Conservation (phyloP, 1,140 invertebrate genomes). For the Stegodyphus dumicola region DNA sequence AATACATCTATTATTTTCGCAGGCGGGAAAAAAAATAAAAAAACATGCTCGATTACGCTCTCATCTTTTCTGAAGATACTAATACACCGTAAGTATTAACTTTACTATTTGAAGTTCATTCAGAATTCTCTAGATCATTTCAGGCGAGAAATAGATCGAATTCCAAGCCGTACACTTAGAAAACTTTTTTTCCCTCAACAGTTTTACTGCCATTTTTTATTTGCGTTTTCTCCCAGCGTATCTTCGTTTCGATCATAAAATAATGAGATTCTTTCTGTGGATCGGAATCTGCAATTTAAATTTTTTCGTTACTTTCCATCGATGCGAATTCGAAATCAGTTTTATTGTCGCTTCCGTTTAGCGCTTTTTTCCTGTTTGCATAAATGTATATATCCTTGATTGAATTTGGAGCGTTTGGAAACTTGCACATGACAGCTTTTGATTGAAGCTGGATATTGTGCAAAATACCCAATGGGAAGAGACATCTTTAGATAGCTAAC, state of each 20-base stretch:
- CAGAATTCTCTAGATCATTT: too few relatives aligned
- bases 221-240: too few relatives aligned
- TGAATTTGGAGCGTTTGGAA: background rate
- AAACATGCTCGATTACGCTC: too few relatives aligned
- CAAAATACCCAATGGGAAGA: background rate
- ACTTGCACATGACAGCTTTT: background rate
- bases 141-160: too few relatives aligned
- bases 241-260: constrained; percentile 5
- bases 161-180: too few relatives aligned
- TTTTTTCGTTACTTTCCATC: background rate
- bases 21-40: too few relatives aligned
- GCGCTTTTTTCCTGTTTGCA: background rate
- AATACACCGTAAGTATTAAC: too few relatives aligned
- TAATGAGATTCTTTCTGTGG: constrained; percentile 1
- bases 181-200: too few relatives aligned
- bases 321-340: background rate
- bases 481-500: background rate
- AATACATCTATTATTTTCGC: too few relatives aligned
- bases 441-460: background rate
- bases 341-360: background rate
- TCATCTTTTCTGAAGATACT: too few relatives aligned
- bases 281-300: constrained; percentile 25
- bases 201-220: too few relatives aligned
- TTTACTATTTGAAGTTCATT: too few relatives aligned
- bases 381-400: background rate